These are phyloP conservation scores for Tylochromis polylepis DNA, from an alignment of 2,113 vertebrate genomes.

Conservation along the genomic window DNA sequence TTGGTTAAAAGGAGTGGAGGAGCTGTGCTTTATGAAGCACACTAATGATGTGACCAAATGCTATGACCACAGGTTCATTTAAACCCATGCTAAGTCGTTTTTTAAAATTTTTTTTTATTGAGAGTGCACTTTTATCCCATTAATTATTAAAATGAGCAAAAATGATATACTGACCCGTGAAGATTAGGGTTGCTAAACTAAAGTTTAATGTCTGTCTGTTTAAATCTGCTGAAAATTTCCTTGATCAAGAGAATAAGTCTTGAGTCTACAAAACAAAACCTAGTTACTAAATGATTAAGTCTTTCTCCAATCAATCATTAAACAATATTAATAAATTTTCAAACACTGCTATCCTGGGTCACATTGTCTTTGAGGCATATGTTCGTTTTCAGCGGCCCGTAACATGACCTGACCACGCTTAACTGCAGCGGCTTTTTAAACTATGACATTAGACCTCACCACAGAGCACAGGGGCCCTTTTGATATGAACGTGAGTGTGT, in stretches of 20 bases:
- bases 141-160: background rate
- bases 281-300: background rate
- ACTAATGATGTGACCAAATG: background rate
- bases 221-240: background rate
- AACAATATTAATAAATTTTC: background rate
- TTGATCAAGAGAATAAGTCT: background rate
- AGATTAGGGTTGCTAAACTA: background rate
- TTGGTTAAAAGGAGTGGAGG: background rate
- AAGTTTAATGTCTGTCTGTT: background rate
- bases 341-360: background rate
- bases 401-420: background rate
- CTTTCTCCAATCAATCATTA: background rate
- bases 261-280: background rate
- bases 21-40: background rate
- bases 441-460: conserved; percentile 38
- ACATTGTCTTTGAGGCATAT: background rate
- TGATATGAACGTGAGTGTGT: conserved; percentile 38
- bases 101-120: background rate
- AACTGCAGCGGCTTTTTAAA: conserved; percentile 39
- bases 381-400: background rate
- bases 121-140: background rate
- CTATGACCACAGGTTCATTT: background rate
- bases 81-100: background rate
- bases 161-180: background rate
- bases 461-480: conserved; percentile 35